Conservation (phyloP, 1,140 invertebrate species). For the Mylabris phalerata region DNA sequence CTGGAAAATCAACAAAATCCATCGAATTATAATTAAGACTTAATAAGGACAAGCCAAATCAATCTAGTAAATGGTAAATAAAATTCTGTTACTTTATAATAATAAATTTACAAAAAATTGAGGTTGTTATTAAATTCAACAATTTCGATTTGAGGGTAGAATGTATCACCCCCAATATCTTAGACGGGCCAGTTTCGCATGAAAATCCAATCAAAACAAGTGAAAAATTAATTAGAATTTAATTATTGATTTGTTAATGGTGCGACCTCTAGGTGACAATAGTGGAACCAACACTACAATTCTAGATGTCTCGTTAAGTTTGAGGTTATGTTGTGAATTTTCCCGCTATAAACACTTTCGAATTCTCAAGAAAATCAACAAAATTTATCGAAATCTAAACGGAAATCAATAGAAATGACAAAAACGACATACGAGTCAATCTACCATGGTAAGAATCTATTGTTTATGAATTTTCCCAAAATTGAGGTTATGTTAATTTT, state of each 20-base stretch:
- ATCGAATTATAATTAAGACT: too few relatives aligned
- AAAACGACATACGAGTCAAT: slow-evolving; percentile 3
- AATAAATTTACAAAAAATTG: background rate
- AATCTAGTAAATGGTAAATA: slow-evolving; percentile 4
- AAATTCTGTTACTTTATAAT: background rate
- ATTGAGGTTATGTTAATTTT: background rate
- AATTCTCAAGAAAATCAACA: too few relatives aligned
- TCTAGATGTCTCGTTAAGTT: too few relatives aligned
- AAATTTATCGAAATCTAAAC: background rate
- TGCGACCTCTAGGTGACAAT: too few relatives aligned
- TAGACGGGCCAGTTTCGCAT: slow-evolving; percentile 90
- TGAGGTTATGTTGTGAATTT: too few relatives aligned
- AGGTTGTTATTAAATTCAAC: background rate
- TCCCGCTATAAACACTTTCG: too few relatives aligned
- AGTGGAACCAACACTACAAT: too few relatives aligned
- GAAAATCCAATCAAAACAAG: slow-evolving; percentile 95
- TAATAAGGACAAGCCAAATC: background rate
- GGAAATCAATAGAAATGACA: background rate
- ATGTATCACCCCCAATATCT: slow-evolving; percentile 88
- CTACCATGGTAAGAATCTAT: slow-evolving; percentile 1
- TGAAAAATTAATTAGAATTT: slow-evolving; percentile 44
- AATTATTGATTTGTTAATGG: slow-evolving; percentile 59
- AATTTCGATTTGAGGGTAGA: slow-evolving; percentile 74
- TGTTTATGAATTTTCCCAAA: background rate
- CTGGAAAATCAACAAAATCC: too few relatives aligned